phyloP scores from a whole-genome alignment of 1,140 invertebrate species.

The Anoplophora glabripennis region DNA sequence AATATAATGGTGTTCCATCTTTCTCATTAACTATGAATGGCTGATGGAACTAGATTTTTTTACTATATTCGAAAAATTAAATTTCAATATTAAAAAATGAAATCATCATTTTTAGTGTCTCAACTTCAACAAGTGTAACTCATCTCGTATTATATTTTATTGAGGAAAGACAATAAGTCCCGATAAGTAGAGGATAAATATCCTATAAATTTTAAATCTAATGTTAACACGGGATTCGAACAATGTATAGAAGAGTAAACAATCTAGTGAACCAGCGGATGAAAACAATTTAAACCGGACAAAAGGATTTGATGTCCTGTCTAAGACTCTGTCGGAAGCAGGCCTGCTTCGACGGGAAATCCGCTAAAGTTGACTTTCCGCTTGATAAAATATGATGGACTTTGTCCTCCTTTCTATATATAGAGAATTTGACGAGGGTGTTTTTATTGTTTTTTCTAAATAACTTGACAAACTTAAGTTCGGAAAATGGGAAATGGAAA shows the following conservation, averaged over 20 bases:
- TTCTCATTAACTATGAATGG: no score
- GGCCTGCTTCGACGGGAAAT: conserved; percentile 5
- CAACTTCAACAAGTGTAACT: not conserved
- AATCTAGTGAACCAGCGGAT: not conserved
- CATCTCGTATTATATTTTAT: not conserved
- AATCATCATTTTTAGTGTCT: no score
- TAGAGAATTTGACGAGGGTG: no score
- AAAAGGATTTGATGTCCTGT: conserved; percentile 11
- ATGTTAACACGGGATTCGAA: not conserved
- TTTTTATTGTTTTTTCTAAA: not conserved
- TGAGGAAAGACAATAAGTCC: not conserved
- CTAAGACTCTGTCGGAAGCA: not conserved
- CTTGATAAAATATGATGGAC: conserved; percentile 2
- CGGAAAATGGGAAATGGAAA: not conserved
- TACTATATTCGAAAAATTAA: no score
- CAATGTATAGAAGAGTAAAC: not conserved
- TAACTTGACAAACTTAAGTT: not conserved
- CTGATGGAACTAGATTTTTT: no score
- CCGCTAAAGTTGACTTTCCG: conserved; percentile 14
- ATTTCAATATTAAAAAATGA: no score
- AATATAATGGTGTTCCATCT: no score
- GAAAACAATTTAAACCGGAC: conserved; percentile 11
- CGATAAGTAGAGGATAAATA: conserved; percentile 1
- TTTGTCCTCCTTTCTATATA: no score
- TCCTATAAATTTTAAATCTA: conserved; percentile 1